phyloP scores from a whole-genome alignment of 2,113 vertebrate species.

The Heliornis fulica region DNA sequence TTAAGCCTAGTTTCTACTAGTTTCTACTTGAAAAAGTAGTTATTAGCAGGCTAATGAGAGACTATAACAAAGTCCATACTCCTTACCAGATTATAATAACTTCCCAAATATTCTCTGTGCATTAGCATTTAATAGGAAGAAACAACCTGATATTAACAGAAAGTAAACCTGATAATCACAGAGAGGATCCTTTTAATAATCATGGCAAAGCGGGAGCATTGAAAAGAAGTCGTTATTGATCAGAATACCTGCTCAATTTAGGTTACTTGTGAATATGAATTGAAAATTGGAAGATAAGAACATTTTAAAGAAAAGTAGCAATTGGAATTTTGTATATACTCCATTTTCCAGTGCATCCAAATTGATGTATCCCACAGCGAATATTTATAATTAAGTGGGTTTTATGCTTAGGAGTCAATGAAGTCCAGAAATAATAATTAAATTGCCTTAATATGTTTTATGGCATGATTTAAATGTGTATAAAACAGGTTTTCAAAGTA shows the following conservation, averaged over 20 bases:
- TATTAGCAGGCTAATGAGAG: not conserved
- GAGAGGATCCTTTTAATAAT: not conserved
- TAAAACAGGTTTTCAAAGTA: not conserved
- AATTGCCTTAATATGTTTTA: not conserved
- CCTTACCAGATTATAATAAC: not conserved
- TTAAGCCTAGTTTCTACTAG: not conserved
- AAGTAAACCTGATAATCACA: not conserved
- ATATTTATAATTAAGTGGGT: not conserved
- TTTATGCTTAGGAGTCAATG: not conserved
- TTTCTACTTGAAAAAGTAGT: not conserved
- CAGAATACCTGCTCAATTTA: not conserved
- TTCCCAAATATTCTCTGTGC: not conserved
- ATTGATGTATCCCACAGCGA: not conserved
- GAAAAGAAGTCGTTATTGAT: not conserved
- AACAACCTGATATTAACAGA: not conserved
- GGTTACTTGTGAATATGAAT: not conserved
- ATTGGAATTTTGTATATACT: not conserved
- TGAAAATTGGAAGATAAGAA: not conserved
- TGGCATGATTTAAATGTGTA: not conserved
- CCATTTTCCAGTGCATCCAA: not conserved
- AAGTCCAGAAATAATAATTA: not conserved
- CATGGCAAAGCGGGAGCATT: not conserved
- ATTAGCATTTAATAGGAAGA: not conserved
- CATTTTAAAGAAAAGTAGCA: not conserved
- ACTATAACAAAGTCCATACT: not conserved